These are phyloP conservation scores for Apodemus agrarius DNA, from an alignment of 2,797 vertebrate species.

Conservation along the genomic window DNA sequence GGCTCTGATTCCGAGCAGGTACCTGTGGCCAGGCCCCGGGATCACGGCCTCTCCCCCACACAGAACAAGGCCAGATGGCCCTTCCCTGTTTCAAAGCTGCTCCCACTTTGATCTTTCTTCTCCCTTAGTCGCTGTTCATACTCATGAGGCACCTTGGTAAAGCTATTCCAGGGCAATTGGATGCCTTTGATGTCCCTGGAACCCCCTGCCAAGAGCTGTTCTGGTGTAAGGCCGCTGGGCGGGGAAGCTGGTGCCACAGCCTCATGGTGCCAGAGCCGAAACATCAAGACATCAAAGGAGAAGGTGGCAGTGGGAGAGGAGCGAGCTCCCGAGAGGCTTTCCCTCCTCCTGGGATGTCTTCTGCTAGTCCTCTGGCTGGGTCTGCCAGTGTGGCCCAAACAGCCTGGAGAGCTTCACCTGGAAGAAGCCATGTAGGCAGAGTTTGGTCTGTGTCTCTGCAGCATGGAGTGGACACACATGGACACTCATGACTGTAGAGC, in stretches of 20 bases:
- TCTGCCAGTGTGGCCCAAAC: constrained; percentile 64
- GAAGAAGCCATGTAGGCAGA: neutral
- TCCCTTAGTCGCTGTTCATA: constrained; percentile 84
- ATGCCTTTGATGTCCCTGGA: constrained; percentile 88
- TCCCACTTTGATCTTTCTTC: constrained; percentile 86
- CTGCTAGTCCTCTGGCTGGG: constrained; percentile 77
- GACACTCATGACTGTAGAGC: fast-evolving
- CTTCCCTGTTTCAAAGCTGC: constrained; percentile 82
- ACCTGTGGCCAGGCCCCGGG: constrained; percentile 80
- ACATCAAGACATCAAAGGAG: constrained; percentile 90
- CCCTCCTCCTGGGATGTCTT: constrained; percentile 86
- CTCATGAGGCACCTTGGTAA: constrained; percentile 86
- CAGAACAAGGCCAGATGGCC: constrained; percentile 80
- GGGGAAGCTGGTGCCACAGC: constrained; percentile 82
- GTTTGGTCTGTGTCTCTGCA: fast-evolving
- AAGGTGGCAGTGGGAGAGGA: constrained; percentile 87
- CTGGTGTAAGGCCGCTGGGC: constrained; percentile 86
- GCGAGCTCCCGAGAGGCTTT: constrained; percentile 84
- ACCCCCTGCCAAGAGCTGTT: constrained; percentile 89
- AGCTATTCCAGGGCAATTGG: constrained; percentile 88
- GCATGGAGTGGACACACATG: neutral
- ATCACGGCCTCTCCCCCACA: constrained; percentile 74
- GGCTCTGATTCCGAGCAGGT: constrained; percentile 71
- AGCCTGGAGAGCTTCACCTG: neutral
- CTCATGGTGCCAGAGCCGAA: constrained; percentile 88